phyloP scores from a whole-genome alignment of 2,113 vertebrate genomes.

The Gambusia holbrooki region DNA sequence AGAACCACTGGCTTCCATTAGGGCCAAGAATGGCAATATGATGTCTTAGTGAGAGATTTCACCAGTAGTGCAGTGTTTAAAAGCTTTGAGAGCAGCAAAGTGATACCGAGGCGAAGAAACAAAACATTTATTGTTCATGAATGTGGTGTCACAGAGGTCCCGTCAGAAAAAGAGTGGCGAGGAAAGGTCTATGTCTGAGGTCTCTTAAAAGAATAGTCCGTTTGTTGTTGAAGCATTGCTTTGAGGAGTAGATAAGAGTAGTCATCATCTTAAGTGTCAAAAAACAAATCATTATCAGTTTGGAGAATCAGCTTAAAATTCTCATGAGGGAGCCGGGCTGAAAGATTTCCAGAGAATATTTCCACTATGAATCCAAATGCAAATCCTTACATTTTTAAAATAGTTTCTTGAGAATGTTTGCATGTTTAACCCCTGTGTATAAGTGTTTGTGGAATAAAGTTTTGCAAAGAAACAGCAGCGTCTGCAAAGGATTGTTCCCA shows the following conservation, averaged over 20 bases:
- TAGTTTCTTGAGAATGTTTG: too few relatives aligned
- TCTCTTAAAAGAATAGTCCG: conserved; percentile 44
- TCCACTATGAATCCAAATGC: too few relatives aligned
- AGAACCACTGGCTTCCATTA: conserved; percentile 69
- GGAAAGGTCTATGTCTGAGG: conserved; percentile 76
- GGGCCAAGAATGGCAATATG: conserved; percentile 42
- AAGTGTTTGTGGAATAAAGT: too few relatives aligned
- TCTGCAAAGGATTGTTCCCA: too few relatives aligned
- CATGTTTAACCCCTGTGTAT: too few relatives aligned
- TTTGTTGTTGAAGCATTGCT: not conserved
- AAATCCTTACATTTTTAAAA: too few relatives aligned
- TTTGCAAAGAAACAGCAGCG: too few relatives aligned
- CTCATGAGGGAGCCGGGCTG: too few relatives aligned
- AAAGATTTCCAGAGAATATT: not conserved
- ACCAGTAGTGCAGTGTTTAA: conserved; percentile 39
- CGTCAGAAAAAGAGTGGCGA: conserved; percentile 68
- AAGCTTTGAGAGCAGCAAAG: conserved; percentile 52
- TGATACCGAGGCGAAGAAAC: conserved; percentile 72
- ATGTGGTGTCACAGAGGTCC: conserved; percentile 71
- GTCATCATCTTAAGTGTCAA: not conserved
- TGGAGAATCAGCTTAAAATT: not conserved
- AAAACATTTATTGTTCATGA: conserved; percentile 85
- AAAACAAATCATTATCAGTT: not conserved
- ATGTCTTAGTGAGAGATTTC: conserved; percentile 49
- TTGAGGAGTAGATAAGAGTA: not conserved